Base-by-base conservation (phyloP, 2,113 vertebrate species). In the Ploceus nigricollis region DNA sequence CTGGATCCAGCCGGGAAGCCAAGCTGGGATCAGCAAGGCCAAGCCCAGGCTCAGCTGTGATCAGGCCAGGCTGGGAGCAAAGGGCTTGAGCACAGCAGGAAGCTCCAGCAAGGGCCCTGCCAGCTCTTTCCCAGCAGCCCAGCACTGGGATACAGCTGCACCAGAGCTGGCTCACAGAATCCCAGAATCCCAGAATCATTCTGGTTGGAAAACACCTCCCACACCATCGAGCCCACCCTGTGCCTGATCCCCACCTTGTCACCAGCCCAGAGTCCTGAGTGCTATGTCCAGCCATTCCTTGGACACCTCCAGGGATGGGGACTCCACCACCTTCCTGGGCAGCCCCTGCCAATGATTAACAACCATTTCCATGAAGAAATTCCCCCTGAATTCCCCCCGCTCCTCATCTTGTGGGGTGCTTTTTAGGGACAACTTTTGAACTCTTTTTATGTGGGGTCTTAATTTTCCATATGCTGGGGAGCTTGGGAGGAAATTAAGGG, bases 201-300 rank as follows among this genome's bases (percentile, higher is more conserved):
- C 20, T 47, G 45, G 4, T 10, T 68, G 30, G 47, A 82, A 89
- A 19, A 47, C 17, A 10, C 13, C 24, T 68, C 24, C 21, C 35
- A 40, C 30, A 11, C 18, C 47, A 54, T 22, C 0, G 0, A 48
- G 18, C 40, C 39, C 53, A 22, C 0, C 1, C 39, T n/a, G 45
- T 60, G 24, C 2, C 16, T 1, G 1, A 54, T 47, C 11, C 37
- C 39, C 28, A n/a, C 23, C 33, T 7, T n/a, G 39, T 31, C 33
- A 0, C 53, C 45, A 69, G 70, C 24, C 25, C 57, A 65, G 37
- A 33, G 58, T 63, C 22, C 66, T 28, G 18, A 73, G 22, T 44
- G 44, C 58, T 6, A 19, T 2, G 0, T 20, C 42, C 66, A 37
- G 37, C 1, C 37, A 1, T 37, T 57, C 51, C 58, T 42, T 15